Evolutionary conservation across 2,113 vertebrate genomes (phyloP).

Genomic region (Onychostoma macrolepis): DNA sequence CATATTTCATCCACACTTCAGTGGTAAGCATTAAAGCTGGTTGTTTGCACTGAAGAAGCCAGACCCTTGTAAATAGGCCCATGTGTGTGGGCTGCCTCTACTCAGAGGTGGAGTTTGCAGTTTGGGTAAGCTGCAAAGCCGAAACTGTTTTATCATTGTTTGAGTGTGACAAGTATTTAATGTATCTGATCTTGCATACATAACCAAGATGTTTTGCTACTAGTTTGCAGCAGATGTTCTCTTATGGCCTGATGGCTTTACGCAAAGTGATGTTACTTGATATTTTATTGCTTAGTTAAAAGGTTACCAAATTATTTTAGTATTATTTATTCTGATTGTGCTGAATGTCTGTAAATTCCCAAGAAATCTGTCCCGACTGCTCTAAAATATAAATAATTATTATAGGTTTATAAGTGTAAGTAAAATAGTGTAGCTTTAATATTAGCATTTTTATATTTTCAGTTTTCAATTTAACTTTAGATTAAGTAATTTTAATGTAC

Average conservation of each 20-base stretch:
- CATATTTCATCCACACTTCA: background rate
- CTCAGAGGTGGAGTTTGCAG: background rate
- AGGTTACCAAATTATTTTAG: background rate
- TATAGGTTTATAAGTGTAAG: background rate
- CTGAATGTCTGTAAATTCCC: background rate
- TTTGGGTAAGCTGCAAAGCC: background rate
- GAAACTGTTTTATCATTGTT: background rate
- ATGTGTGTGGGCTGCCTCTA: background rate
- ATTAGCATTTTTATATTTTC: background rate
- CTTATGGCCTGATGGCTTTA: background rate
- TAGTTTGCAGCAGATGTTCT: background rate
- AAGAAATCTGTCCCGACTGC: background rate
- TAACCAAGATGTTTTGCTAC: background rate
- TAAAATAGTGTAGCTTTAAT: background rate
- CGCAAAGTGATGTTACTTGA: background rate
- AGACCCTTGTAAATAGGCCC: background rate
- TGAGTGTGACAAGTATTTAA: background rate
- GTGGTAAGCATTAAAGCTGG: background rate
- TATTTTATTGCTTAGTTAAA: background rate
- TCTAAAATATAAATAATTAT: background rate
- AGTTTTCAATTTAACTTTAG: background rate
- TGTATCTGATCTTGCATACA: background rate
- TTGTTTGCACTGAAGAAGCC: constrained; percentile 4
- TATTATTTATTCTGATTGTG: background rate
- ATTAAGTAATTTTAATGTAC: too few relatives aligned